Conservation (phyloP, 2,888 invertebrate species). For the Cenopis cana region DNA sequence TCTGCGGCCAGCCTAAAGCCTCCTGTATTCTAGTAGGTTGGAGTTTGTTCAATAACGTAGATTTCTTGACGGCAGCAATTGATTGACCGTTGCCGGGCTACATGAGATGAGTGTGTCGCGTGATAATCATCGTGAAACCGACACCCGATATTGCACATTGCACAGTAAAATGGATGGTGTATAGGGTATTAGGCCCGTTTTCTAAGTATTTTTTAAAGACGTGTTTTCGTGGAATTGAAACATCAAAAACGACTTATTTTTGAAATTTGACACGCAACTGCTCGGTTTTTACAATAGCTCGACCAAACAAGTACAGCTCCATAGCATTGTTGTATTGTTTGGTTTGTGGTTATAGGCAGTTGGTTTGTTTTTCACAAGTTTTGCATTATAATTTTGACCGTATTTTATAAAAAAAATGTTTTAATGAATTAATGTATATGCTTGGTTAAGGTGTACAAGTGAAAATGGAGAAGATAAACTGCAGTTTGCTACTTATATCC, state of each 20-base stretch:
- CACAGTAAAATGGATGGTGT: too few relatives aligned
- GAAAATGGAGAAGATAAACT: constrained; percentile 72
- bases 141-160: too few relatives aligned
- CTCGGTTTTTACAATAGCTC: constrained; percentile 29
- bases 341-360: constrained; percentile 7
- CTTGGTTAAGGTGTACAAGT: constrained; percentile 46
- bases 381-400: constrained; percentile 20
- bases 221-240: too few relatives aligned
- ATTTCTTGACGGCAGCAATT: too few relatives aligned
- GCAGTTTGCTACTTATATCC: constrained; percentile 67
- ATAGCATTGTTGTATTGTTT: background rate
- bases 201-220: too few relatives aligned
- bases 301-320: background rate
- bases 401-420: constrained; percentile 35
- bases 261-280: constrained; percentile 16
- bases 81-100: too few relatives aligned
- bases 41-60: too few relatives aligned
- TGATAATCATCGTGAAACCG: too few relatives aligned
- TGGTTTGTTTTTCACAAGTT: constrained; percentile 24
- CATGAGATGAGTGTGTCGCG: too few relatives aligned
- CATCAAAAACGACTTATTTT: constrained; percentile 24
- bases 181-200: too few relatives aligned
- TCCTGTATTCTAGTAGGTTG: too few relatives aligned
- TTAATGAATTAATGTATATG: constrained; percentile 30
- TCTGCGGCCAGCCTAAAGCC: too few relatives aligned